Evolutionary conservation across 2,113 vertebrate species (phyloP).

Genomic region (Tychaedon coryphoeus): DNA sequence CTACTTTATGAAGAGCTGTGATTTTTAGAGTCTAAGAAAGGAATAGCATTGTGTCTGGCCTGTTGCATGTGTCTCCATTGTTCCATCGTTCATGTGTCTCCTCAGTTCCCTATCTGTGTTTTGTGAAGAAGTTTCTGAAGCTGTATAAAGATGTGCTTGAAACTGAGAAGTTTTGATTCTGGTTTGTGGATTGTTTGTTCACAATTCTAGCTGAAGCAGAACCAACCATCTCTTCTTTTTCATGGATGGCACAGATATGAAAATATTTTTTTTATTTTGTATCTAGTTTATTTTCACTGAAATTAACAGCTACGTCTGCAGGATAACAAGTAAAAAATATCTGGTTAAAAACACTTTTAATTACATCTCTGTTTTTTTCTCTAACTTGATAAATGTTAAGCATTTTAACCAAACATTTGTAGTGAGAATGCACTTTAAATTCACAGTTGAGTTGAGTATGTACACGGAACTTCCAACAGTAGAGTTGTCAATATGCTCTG

Average conservation of each 20-base stretch:
- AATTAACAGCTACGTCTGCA: not conserved
- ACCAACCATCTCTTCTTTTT: not conserved
- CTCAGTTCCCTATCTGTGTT: not conserved
- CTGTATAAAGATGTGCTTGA: not conserved
- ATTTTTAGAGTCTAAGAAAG: not conserved
- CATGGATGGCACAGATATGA: not conserved
- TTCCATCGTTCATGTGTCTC: not conserved
- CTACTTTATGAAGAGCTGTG: not conserved
- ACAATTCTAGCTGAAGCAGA: not conserved
- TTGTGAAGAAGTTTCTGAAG: not conserved
- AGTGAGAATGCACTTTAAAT: not conserved
- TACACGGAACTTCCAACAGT: not conserved
- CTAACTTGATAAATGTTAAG: not conserved
- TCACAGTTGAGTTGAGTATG: not conserved
- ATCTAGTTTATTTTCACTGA: not conserved
- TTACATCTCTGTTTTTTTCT: not conserved
- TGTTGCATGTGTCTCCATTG: not conserved
- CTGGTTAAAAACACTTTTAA: not conserved
- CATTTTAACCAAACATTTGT: not conserved
- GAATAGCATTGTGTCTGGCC: fast-evolving
- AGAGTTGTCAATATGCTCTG: not conserved
- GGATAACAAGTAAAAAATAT: not conserved
- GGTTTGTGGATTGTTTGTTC: not conserved
- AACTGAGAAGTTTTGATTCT: not conserved
- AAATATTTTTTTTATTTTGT: not conserved